Conservation (phyloP, 2,888 invertebrate species). For the Julus scandinavius region DNA sequence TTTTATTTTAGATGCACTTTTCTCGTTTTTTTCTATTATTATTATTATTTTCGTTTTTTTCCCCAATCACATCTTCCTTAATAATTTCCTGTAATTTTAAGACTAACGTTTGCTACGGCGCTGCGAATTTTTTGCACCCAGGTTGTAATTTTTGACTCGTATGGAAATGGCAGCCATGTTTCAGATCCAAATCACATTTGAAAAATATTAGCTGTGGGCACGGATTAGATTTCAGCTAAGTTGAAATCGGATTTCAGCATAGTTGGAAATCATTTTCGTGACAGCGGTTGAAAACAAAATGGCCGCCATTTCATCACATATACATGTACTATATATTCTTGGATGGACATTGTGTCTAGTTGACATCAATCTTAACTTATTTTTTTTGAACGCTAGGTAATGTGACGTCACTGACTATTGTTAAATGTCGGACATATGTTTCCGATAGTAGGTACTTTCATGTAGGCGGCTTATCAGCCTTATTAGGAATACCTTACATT, state of each 20-base stretch:
- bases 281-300: too few relatives aligned
- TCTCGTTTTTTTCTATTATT: neutral
- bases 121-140: slow-evolving; percentile 11
- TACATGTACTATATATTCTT: neutral
- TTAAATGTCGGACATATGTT: neutral
- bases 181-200: neutral
- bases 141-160: neutral
- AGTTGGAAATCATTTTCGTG: too few relatives aligned
- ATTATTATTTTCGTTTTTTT: neutral
- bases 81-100: neutral
- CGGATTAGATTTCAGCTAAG: too few relatives aligned
- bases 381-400: too few relatives aligned
- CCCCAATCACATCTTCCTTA: neutral
- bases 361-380: too few relatives aligned
- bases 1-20: slow-evolving; percentile 36
- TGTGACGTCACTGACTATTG: neutral
- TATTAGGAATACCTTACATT: too few relatives aligned
- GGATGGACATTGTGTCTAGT: neutral
- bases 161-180: neutral
- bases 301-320: too few relatives aligned
- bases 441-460: too few relatives aligned
- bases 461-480: too few relatives aligned
- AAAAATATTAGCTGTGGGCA: too few relatives aligned
- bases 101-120: neutral
- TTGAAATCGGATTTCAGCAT: too few relatives aligned